Evolutionary conservation across 1,140 invertebrate genomes (phyloP).

Genomic region (Zaprionus davidi): DNA sequence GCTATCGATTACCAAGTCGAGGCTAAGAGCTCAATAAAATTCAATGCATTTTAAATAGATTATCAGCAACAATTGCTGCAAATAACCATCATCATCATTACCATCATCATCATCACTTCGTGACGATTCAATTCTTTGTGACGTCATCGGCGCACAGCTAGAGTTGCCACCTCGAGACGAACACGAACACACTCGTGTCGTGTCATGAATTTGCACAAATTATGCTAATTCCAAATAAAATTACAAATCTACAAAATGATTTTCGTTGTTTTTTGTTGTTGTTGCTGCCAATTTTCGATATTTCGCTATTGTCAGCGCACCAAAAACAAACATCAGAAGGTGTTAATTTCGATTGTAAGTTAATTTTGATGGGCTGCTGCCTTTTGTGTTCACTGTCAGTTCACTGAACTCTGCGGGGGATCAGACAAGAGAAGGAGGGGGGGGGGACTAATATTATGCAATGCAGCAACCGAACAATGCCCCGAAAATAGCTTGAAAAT

Average conservation of each 20-base stretch:
- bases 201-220: conserved; percentile 82
- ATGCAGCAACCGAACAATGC: conserved; percentile 27
- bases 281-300: conserved; percentile 50
- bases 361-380: conserved; percentile 40
- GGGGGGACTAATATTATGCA: conserved; percentile 21
- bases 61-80: background rate
- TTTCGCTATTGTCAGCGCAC: conserved; percentile 39
- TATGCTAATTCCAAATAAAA: conserved; percentile 76
- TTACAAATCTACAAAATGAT: conserved; percentile 75
- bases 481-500: conserved; percentile 21
- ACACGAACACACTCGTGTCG: conserved; percentile 49
- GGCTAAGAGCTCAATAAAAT: background rate
- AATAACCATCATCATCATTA: background rate
- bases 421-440: background rate
- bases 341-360: conserved; percentile 80
- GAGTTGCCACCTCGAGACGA: conserved; percentile 39
- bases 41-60: background rate
- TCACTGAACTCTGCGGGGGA: conserved; percentile 61
- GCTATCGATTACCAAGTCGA: background rate
- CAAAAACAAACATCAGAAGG: conserved; percentile 67
- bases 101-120: background rate
- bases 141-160: conserved; percentile 35
- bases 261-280: conserved; percentile 39
- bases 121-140: conserved; percentile 18
- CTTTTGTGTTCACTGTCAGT: conserved; percentile 46